phyloP scores from a whole-genome alignment of 1,140 invertebrate genomes.

The Thaumatotibia leucotreta region DNA sequence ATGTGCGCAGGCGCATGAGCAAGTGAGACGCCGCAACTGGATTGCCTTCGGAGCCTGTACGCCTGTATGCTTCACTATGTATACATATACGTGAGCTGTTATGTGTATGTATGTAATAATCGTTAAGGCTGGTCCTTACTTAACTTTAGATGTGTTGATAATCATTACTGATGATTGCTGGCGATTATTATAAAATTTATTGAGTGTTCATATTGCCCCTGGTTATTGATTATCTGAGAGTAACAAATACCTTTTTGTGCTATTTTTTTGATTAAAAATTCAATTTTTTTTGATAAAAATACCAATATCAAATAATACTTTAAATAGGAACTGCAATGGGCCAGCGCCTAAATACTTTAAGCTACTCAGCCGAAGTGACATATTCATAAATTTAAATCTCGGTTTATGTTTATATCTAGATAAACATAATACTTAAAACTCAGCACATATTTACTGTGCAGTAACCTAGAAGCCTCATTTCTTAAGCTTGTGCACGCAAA shows the following conservation, averaged over 20 bases:
- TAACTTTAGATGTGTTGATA: neutral
- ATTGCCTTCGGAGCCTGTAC: neutral
- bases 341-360: too few species aligned
- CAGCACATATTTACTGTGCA: neutral
- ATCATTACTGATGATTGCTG: neutral
- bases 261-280: too few species aligned
- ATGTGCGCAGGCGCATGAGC: neutral
- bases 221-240: too few species aligned
- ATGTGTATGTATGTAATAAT: neutral
- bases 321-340: too few species aligned
- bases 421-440: neutral
- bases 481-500: constrained; percentile 11
- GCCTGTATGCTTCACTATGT: neutral
- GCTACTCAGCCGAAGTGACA: too few species aligned
- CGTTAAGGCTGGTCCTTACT: neutral
- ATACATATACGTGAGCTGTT: neutral
- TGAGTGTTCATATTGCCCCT: too few species aligned
- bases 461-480: neutral
- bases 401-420: neutral
- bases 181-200: too few species aligned
- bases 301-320: too few species aligned
- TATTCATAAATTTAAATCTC: neutral
- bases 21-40: neutral
- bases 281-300: too few species aligned
- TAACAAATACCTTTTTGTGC: too few species aligned